These are phyloP conservation scores for Neofelis nebulosa DNA, from an alignment of 2,113 vertebrate genomes.

Conservation along the genomic window DNA sequence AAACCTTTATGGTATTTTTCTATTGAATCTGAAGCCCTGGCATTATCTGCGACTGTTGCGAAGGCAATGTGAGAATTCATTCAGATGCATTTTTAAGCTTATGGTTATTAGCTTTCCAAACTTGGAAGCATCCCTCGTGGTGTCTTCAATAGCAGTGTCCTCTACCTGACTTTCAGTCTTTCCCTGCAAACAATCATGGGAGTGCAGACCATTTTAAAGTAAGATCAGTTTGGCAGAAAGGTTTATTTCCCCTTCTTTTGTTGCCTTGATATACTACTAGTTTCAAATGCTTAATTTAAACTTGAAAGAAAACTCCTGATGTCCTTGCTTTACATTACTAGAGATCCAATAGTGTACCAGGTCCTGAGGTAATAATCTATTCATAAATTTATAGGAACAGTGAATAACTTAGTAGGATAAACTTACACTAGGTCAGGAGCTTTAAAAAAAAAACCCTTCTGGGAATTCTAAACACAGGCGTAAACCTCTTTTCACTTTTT, in stretches of 20 bases:
- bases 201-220: conserved; percentile 80
- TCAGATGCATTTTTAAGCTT: conserved; percentile 68
- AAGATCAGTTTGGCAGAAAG: conserved; percentile 77
- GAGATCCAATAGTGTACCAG: conserved; percentile 47
- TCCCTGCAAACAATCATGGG: conserved; percentile 70
- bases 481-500: neutral
- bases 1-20: neutral
- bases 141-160: conserved; percentile 76
- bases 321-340: conserved; percentile 68
- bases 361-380: conserved; percentile 71
- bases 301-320: conserved; percentile 75
- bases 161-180: conserved; percentile 82
- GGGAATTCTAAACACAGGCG: neutral
- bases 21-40: conserved; percentile 2
- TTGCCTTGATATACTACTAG: conserved; percentile 63
- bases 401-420: conserved; percentile 38
- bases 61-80: conserved; percentile 58
- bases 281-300: conserved; percentile 81
- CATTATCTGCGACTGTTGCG: conserved; percentile 3
- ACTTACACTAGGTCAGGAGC: neutral
- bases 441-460: neutral
- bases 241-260: conserved; percentile 74
- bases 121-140: conserved; percentile 70
- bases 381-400: conserved; percentile 43
- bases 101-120: conserved; percentile 75